Evolutionary conservation across 2,797 vertebrate genomes (phyloP), one percentile per base, ranked within the genome.

Genomic region (Sebastes hubbsi): DNA sequence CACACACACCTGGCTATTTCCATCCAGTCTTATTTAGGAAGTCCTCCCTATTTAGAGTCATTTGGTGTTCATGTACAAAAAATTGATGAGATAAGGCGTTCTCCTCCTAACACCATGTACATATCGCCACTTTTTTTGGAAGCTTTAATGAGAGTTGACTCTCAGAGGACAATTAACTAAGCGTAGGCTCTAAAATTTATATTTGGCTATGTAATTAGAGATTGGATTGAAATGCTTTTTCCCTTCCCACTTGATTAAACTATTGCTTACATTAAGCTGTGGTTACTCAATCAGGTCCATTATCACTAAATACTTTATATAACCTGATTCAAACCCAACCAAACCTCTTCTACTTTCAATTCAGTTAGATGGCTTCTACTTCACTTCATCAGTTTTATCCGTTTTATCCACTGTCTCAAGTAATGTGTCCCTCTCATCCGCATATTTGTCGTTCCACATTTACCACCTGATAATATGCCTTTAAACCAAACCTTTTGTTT

Each of bases 271-370:
- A 67, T 87, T 79, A 90, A 87, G 58, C 83, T 52, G 52, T 32
- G 36, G 59, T 89, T 76, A 83, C 36, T 79, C 76, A 83, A 54
- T 84, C 85, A 74, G 38, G 58, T 72, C 67, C 55, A 80, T 87
- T 67, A 80, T 80, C 72, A 61, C 72, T 46, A 70, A 82, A 78
- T 68, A 71, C 70, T 82, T 92, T 81, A 85, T 38, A 60, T 90
- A 86, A 93, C 83, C 75, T 70, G 65, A 84, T 84, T 73, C 36
- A 69, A 71, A 71, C 36, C 46, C 54, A 54, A 54, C 46, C 63
- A 77, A 63, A 88, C 25, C 38, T n/a, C n/a, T n/a, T 59, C 36
- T 46, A 3, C 29, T 77, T 83, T 77, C 34, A 74, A 27, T 75
- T 65, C 14, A 63, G n/a, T 58, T 54, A 12, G 12, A 66, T 62